Percentiles rank a stretch among this genome's conserved stretches.
These are phyloP conservation scores for Eucera pruinosa DNA, from an alignment of 2,888 invertebrate species.

Conservation along the genomic window DNA sequence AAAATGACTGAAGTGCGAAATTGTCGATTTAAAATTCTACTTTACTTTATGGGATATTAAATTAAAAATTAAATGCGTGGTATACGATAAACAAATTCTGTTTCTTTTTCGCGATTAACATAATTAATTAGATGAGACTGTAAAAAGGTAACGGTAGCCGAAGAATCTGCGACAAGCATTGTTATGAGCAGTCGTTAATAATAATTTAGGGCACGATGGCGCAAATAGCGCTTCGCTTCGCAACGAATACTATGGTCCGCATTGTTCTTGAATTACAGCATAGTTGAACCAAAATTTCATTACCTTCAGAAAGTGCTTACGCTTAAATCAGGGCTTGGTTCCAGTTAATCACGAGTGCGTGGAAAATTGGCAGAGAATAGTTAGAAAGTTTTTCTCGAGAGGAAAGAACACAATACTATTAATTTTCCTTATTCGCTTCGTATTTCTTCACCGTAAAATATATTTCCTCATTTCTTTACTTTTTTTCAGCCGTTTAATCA, in stretches of 20 bases:
- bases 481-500: background rate
- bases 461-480: background rate
- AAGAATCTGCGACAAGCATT: constrained; percentile 25
- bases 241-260: constrained; percentile 1
- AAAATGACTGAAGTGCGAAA: too few species aligned
- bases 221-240: constrained; percentile 14
- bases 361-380: background rate
- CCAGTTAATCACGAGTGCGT: too few species aligned
- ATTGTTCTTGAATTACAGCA: constrained; percentile 31
- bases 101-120: background rate
- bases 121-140: too few species aligned
- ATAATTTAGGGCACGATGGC: constrained; percentile 17
- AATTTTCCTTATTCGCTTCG: background rate
- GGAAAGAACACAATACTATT: too few species aligned
- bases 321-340: background rate
- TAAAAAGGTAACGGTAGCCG: background rate
- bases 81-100: background rate
- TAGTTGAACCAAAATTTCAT: constrained; percentile 36
- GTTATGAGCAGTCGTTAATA: constrained; percentile 5
- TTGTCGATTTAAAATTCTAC: too few species aligned
- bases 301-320: background rate
- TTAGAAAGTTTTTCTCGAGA: background rate
- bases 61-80: background rate
- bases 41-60: too few species aligned
- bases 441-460: constrained; percentile 4